Conservation (phyloP, 2,113 vertebrate species). For the Siniperca knerii region DNA sequence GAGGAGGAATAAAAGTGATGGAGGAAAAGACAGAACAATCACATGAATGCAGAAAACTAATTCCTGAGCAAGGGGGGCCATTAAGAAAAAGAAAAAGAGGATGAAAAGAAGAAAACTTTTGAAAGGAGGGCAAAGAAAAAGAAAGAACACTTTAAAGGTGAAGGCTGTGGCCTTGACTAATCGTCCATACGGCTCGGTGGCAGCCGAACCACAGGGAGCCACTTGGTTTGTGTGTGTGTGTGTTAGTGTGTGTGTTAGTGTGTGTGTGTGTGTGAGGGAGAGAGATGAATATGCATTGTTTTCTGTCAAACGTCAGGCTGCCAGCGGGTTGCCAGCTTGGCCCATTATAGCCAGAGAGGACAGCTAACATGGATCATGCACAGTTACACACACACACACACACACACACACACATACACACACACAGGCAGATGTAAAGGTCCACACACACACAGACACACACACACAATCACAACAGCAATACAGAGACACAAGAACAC, state of each 20-base stretch:
- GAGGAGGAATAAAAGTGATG: neutral
- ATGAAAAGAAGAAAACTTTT: conserved; percentile 39
- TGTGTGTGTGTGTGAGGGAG: neutral
- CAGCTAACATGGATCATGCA: conserved; percentile 71
- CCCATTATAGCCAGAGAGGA: conserved; percentile 60
- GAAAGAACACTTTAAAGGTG: conserved; percentile 68
- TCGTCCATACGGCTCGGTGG: conserved; percentile 73
- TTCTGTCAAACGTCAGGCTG: conserved; percentile 68
- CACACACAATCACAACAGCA: neutral
- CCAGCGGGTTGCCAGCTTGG: conserved; percentile 72
- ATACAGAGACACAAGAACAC: neutral
- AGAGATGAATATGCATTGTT: conserved; percentile 82
- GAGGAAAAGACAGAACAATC: neutral
- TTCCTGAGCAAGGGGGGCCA: neutral
- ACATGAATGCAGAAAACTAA: neutral
- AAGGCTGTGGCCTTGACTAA: conserved; percentile 79
- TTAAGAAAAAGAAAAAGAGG: neutral
- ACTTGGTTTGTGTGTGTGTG: conserved; percentile 12
- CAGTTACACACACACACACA: conserved; percentile 28
- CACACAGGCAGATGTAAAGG: neutral
- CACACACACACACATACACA: neutral
- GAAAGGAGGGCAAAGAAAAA: conserved; percentile 41
- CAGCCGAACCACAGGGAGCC: conserved; percentile 64
- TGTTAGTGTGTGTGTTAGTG: conserved; percentile 5
- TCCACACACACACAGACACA: neutral